Base-by-base conservation (phyloP, 1,140 invertebrate species). In the Anoplolepis gracilipes region DNA sequence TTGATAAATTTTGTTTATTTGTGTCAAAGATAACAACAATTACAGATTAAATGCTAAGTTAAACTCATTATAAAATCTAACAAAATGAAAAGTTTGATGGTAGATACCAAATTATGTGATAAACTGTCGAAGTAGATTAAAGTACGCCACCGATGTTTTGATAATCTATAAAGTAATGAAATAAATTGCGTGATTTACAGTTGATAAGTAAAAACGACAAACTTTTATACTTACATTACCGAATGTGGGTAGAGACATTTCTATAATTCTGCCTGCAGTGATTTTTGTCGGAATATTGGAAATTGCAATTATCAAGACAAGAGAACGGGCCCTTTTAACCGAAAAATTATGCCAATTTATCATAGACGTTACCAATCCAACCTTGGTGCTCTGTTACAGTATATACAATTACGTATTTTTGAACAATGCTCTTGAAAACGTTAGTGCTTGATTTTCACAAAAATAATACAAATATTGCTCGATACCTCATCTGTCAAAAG, bases 231-330 rank as follows among this genome's bases (percentile, higher is more conserved):
- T 77, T 67, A 93, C 92, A 4, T 85, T 78, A 57, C 86, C 75
- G 59, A 93, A 93, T 57, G 85, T 91, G 13, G 55, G 69, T 16
- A 92, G 39, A 7, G 91, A 92, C 64, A 91, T 73, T 16, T 87
- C 84, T 1, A 81, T 33, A 55, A 92, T 88, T 67, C 73, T 90
- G 19, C 88, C 91, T 36, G 90, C 91, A 0, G 88, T 86, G n/a
- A 92, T 86, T 78, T 85, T 87, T 65, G 76, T 57, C 1, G 87
- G 73, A 28, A 70, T 77, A 73, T 90, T 92, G 2, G 91, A 90
- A 70, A 92, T 88, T 0, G 87, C 85, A 1, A 93, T 87, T 64
- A 93, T 69, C 10, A 92, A 19, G 61, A 93, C 86, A 22, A 91
- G 62, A 53, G 28, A 61, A 1, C 88, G 87, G 16, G 87, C 87